Base-by-base conservation (phyloP, 2,113 vertebrate genomes). In the Melanerpes aurifrons region DNA sequence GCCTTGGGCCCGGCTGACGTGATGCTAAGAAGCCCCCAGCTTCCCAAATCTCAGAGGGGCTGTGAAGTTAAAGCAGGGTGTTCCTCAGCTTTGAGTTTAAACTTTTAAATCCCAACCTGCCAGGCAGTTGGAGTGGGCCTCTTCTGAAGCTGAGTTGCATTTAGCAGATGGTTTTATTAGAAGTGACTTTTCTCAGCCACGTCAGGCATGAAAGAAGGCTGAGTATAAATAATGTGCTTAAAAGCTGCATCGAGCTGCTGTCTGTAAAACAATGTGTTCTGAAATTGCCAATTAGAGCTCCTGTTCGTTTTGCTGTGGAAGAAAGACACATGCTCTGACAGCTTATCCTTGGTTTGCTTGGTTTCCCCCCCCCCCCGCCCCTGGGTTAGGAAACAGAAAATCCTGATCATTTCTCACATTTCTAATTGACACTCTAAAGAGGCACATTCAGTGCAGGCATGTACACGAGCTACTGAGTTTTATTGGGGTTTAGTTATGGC, bases 401-500 rank as follows among this genome's bases (percentile, higher is more conserved):
- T 88, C 86, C 24, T 1, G 8, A 25, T 72, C 4, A 1, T 90
- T 96, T 86, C 92, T 94, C 93, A 78, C 80, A 59, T 92, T 90
- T 95, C 90, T 85, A 86, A 83, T 92, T 88, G 91, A 64, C 82
- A 75, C 95, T 96, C 82, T 81, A 17, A 82, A 93, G 76, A 83
- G 87, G 66, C 62, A 21, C 45, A 45, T 92, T 90, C 62, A 47
- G 66, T 86, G 61, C 69, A 28, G 87, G 78, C 73, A 94, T 91
- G 83, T 88, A 62, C 90, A 75, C 66, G 91, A 94, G 62, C 76
- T 87, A 63, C 62, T 75, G 82, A 95, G 67, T 93, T 93, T 92
- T 91, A 91, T 82, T 93, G 82, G 76, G 90, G 68, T 95, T 96
- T 95, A 94, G 94, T 92, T 95, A 94, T 90, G 94, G 95, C 87